Conservation (phyloP, 2,113 vertebrate genomes). For the Microtus richardsoni region DNA sequence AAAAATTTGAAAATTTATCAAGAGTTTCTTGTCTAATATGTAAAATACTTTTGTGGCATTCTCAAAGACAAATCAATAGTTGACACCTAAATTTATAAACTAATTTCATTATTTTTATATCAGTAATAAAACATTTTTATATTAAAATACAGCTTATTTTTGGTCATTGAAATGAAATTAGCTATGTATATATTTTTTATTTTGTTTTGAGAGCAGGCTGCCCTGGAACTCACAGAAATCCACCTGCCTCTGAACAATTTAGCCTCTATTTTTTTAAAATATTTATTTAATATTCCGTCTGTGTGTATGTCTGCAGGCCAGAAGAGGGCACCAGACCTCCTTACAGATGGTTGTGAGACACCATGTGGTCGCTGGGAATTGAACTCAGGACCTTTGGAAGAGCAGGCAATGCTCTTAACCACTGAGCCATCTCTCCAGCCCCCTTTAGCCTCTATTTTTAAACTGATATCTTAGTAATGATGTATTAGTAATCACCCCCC, state of each 20-base stretch:
- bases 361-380: too few species aligned
- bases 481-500: slow-evolving; percentile 43
- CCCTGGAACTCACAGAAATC: background rate
- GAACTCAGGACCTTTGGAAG: too few species aligned
- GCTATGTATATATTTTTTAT: background rate
- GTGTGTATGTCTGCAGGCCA: too few species aligned
- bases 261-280: slow-evolving; percentile 52
- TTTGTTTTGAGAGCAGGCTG: background rate
- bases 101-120: slow-evolving; percentile 44
- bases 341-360: too few species aligned
- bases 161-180: slow-evolving; percentile 62
- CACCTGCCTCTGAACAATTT: background rate
- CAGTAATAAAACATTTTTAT: slow-evolving; percentile 43
- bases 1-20: slow-evolving; percentile 49
- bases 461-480: slow-evolving; percentile 45
- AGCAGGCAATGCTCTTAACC: too few species aligned
- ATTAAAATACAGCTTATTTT: slow-evolving; percentile 43
- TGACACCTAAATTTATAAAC: slow-evolving; percentile 38
- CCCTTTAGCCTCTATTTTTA: slow-evolving; percentile 63
- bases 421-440: too few species aligned
- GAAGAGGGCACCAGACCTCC: too few species aligned
- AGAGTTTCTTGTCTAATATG: slow-evolving; percentile 51
- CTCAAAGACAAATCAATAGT: slow-evolving; percentile 58
- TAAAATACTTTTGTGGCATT: slow-evolving; percentile 57
- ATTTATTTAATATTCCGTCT: too few species aligned